A percentile compares a stretch with the other conserved stretches of the same genome.
Evolutionary conservation across 2,888 invertebrate species (phyloP).

Genomic region (Luffia ferchaultella): DNA sequence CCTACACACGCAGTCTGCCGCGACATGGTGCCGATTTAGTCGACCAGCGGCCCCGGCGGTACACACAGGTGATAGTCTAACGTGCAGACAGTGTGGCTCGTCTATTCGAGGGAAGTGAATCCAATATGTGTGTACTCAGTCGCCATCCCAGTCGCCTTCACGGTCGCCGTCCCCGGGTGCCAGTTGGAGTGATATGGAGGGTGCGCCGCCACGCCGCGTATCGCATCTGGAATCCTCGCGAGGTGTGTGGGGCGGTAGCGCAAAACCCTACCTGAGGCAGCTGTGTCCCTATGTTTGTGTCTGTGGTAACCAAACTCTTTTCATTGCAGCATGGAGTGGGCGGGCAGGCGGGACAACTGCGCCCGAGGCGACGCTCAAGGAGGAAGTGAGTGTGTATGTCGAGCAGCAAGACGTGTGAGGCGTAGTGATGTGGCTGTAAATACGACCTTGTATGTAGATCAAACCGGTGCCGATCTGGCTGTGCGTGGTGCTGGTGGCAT

Average conservation of each 20-base stretch:
- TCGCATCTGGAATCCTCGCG: slow-evolving; percentile 16
- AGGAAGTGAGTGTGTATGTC: slow-evolving; percentile 2
- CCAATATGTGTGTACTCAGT: too few relatives aligned
- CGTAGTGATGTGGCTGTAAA: background rate
- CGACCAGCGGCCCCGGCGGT: background rate
- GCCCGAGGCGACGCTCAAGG: slow-evolving; percentile 1
- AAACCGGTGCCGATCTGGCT: slow-evolving; percentile 89
- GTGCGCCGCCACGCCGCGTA: slow-evolving; percentile 26
- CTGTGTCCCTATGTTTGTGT: too few relatives aligned
- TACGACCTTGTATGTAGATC: slow-evolving; percentile 30
- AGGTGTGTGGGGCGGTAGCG: too few relatives aligned
- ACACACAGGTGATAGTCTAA: background rate
- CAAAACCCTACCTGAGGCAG: too few relatives aligned
- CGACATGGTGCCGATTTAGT: background rate
- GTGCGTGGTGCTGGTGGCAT: slow-evolving; percentile 86
- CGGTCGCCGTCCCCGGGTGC: slow-evolving; percentile 51
- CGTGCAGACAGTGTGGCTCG: too few relatives aligned
- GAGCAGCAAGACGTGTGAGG: background rate
- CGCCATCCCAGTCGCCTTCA: background rate
- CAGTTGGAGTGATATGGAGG: slow-evolving; percentile 49
- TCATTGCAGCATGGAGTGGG: background rate
- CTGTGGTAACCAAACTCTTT: too few relatives aligned
- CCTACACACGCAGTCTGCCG: background rate
- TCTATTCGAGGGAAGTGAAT: too few relatives aligned
- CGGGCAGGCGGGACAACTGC: background rate